phyloP scores from a whole-genome alignment of 1,140 invertebrate genomes.

The Portunus trituberculatus region DNA sequence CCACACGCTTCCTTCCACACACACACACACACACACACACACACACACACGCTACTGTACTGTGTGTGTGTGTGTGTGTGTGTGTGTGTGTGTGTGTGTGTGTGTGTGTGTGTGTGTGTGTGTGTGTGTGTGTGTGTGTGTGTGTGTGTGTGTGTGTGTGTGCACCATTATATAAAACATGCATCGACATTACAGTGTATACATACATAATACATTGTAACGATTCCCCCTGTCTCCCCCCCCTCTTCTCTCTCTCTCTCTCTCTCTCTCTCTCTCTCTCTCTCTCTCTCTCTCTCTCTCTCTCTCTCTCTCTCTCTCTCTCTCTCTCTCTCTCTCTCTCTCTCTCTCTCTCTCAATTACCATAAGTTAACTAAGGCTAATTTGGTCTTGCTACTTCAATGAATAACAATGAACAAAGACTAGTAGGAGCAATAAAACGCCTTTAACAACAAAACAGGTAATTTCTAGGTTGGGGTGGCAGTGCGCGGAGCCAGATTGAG shows the following conservation, averaged over 20 bases:
- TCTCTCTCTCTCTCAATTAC: background rate
- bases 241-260: background rate
- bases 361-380: background rate
- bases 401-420: slow-evolving; percentile 13
- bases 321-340: slow-evolving; percentile 20
- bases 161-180: background rate
- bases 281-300: slow-evolving; percentile 20
- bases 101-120: slow-evolving; percentile 31
- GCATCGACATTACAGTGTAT: too few relatives aligned
- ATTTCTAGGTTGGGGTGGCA: background rate
- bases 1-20: background rate
- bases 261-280: background rate
- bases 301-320: slow-evolving; percentile 20
- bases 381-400: background rate
- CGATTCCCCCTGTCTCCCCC: background rate
- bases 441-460: background rate
- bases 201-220: background rate
- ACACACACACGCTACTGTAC: too few relatives aligned
- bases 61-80: slow-evolving; percentile 47
- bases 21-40: background rate
- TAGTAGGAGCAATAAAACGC: background rate
- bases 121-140: slow-evolving; percentile 46
- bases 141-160: background rate
- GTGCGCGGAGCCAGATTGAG: background rate
- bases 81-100: slow-evolving; percentile 44